Evolutionary conservation across 2,797 vertebrate species (phyloP), one percentile per base, ranked within the genome.

Genomic region (Cyprinella venusta): DNA sequence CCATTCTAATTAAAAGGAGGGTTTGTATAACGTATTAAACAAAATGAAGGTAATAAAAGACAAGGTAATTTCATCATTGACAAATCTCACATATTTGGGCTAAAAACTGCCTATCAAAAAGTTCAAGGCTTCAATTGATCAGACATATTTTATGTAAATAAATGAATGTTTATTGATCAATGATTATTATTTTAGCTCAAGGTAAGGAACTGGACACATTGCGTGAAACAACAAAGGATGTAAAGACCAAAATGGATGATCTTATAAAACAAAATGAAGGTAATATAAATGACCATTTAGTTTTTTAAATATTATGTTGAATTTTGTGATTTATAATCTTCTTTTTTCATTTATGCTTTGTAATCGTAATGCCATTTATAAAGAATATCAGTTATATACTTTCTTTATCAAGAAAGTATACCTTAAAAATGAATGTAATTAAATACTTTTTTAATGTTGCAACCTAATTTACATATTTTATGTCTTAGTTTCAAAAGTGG

Each of bases 401-500:
- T 70, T 16, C n/a, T 26, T 16, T 71, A 52, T 50, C 26, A 2
- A 45, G 15, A n/a, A n/a, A n/a, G 12, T 45, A 26, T 24, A 38
- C 18, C 9, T 38, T 21, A 13, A 68, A 68, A 21, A 12, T 5
- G 7, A 16, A 24, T 24, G 6, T 40, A 26, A 68, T 45, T 1
- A 70, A 70, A 70, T 16, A 8, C 10, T 15, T 78, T 78, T 45
- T 8, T 30, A 45, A 64, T 67, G 0, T 30, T 26, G 16, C 40
- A 7, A 69, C 19, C 15, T 56, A 24, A 42, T 36, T 24, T 5
- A 7, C 69, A 52, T 80, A 71, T 45, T 61, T 61, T 16, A 15
- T 33, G 1, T 70, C 15, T 30, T 40, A 86, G 86, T 33, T 33
- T 18, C n/a, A 38, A 87, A 81, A 78, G 79, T 87, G 63, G 83